Base-by-base conservation (phyloP, 2,113 vertebrate genomes). In the Sinocyclocheilus maitianheensis region DNA sequence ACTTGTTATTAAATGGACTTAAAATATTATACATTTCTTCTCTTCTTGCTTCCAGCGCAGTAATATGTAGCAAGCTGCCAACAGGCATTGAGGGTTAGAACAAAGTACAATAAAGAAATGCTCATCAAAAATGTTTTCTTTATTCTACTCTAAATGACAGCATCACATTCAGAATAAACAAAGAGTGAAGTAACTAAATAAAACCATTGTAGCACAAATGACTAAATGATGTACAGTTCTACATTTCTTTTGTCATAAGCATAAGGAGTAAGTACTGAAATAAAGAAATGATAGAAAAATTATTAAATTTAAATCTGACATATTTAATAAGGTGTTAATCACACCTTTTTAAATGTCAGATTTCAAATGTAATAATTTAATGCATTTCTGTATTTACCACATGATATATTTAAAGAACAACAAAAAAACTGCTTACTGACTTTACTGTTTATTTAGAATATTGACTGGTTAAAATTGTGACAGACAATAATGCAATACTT, bases 1-100 rank as follows among this genome's bases (percentile, higher is more conserved):
- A 77, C 34, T 82, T 72, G 51, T 77, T 62, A 85, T 5, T 16
- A 43, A 82, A 40, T n/a, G 14, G 26, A 30, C n/a, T 76, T 11
- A 5, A 43, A 63, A 63, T 43, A 24, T 78, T 30, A 80, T 11
- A 79, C 6, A 62, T 62, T 62, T 60, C 5, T 62, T 62, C 16
- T 22, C 10, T 79, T 62, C 26, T 22, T 5, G 3, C 11, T 40
- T 40, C 20, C 34, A n/a, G 55, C 3, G 6, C 37, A n/a, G 12
- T 18, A 46, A 65, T 48, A 48, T 48, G 18, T 37, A 48, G 5
- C 22, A 53, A 53, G 48, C 77, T 24, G 10, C 34, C 53, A 62
- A 37, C 22, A 62, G 78, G 3, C 7, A n/a, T n/a, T n/a, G 30
- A 79, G n/a, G 48, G 46, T 53, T 51, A 53, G n/a, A 48, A 51